Evolutionary conservation across 2,797 vertebrate species (phyloP).

Genomic region (Pyrocephalus nanus): DNA sequence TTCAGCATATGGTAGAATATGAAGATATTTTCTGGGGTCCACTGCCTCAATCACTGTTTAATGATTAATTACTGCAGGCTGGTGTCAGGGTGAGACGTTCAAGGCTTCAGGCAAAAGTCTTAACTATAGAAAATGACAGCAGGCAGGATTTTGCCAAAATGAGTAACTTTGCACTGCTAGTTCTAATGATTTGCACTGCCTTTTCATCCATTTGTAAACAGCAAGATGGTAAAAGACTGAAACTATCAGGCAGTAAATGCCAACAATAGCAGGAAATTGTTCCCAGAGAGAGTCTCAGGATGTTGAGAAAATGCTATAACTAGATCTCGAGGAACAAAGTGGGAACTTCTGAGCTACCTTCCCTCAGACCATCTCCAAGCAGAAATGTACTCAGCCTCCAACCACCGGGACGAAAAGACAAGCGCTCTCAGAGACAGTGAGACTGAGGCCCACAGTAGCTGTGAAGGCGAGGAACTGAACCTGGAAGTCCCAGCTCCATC

Average conservation of each 20-base stretch:
- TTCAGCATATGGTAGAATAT: conserved; percentile 77
- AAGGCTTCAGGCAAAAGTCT: conserved; percentile 74
- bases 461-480: background rate
- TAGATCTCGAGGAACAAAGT: background rate
- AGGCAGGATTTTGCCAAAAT: conserved; percentile 63
- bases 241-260: conserved; percentile 37
- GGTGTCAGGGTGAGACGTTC: conserved; percentile 75
- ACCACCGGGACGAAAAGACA: background rate
- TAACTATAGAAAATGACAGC: conserved; percentile 76
- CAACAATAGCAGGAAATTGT: conserved; percentile 55
- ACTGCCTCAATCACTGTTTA: conserved; percentile 75
- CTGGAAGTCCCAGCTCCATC: rapidly evolving
- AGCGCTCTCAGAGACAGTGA: background rate
- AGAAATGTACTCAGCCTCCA: background rate
- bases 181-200: conserved; percentile 64
- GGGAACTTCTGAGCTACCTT: background rate
- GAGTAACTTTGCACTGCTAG: conserved; percentile 52
- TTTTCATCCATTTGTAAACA: conserved; percentile 68
- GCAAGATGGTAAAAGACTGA: conserved; percentile 44
- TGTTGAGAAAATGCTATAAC: conserved; percentile 37
- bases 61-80: conserved; percentile 80
- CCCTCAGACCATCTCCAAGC: background rate
- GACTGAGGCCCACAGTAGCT: no score
- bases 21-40: conserved; percentile 75
- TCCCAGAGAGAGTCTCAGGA: conserved; percentile 46